Conservation (phyloP, 1,140 invertebrate species). For the Drosophila ercepeae region DNA sequence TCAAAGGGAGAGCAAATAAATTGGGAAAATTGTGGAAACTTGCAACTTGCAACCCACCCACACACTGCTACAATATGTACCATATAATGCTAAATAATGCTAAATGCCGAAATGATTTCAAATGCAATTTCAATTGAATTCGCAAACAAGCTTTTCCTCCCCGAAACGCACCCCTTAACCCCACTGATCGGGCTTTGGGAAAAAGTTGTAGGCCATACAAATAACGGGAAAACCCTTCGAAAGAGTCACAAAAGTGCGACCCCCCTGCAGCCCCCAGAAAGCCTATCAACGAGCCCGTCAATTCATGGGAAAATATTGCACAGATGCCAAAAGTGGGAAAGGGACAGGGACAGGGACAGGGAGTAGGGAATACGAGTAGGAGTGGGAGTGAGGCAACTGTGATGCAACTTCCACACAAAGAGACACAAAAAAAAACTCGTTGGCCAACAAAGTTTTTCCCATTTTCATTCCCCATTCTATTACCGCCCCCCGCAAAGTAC, state of each 20-base stretch:
- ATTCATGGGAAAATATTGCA: conserved; percentile 65
- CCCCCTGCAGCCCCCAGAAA: no score
- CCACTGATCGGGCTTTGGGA: conserved; percentile 14
- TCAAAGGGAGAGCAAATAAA: conserved; percentile 71
- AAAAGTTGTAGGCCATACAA: conserved; percentile 53
- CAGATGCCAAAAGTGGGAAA: conserved; percentile 35
- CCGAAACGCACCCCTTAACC: not conserved
- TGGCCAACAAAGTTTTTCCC: conserved; percentile 35
- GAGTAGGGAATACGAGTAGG: not conserved
- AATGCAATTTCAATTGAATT: conserved; percentile 75
- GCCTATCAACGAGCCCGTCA: conserved; percentile 44
- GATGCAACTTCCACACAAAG: conserved; percentile 13
- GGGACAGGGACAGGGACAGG: not conserved
- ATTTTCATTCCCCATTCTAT: not conserved
- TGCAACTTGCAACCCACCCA: no score
- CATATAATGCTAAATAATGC: conserved; percentile 54
- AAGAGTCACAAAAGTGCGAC: not conserved
- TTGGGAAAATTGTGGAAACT: conserved; percentile 66
- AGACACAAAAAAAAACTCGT: conserved; percentile 29
- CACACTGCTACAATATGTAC: conserved; percentile 36
- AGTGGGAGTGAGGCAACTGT: not conserved
- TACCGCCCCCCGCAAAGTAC: not conserved
- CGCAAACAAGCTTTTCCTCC: conserved; percentile 32
- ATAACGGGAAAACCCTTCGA: conserved; percentile 18
- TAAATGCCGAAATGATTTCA: conserved; percentile 70